A percentile compares a stretch with the other conserved stretches of the same genome.
Conservation (phyloP, 1,140 invertebrate genomes). For the Ylistrum balloti region DNA sequence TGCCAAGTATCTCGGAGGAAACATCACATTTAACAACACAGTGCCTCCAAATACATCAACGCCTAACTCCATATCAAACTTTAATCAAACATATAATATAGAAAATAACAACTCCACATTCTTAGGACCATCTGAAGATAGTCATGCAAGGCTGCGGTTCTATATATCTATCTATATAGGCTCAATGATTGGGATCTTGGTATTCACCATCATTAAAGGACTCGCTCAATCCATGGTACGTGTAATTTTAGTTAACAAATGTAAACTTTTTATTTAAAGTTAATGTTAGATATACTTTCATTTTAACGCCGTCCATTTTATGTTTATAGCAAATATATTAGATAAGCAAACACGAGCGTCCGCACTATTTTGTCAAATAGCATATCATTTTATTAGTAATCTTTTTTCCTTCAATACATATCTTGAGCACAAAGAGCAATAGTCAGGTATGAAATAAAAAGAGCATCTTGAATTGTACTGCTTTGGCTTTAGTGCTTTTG, state of each 20-base stretch:
- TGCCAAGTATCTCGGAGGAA: neutral
- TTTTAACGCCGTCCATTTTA: too few species aligned
- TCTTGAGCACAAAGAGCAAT: too few species aligned
- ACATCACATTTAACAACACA: neutral
- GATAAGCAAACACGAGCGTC: too few species aligned
- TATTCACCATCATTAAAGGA: constrained; percentile 52
- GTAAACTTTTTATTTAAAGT: too few species aligned
- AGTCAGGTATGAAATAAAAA: too few species aligned
- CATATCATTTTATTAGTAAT: too few species aligned
- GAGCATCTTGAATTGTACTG: too few species aligned
- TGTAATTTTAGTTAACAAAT: neutral
- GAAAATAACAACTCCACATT: neutral
- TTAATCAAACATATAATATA: neutral
- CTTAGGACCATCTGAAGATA: neutral
- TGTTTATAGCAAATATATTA: too few species aligned
- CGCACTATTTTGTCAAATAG: too few species aligned
- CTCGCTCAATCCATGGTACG: constrained; percentile 51
- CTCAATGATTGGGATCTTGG: constrained; percentile 48
- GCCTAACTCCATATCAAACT: neutral
- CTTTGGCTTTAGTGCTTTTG: too few species aligned
- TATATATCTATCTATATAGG: constrained; percentile 53
- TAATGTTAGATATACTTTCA: too few species aligned
- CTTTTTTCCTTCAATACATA: too few species aligned
- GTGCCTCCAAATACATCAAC: neutral
- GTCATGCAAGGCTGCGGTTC: neutral